A percentile compares a stretch with the other conserved stretches of the same genome.
Evolutionary conservation across 2,113 vertebrate species (phyloP).

Genomic region (Nannospalax galili): DNA sequence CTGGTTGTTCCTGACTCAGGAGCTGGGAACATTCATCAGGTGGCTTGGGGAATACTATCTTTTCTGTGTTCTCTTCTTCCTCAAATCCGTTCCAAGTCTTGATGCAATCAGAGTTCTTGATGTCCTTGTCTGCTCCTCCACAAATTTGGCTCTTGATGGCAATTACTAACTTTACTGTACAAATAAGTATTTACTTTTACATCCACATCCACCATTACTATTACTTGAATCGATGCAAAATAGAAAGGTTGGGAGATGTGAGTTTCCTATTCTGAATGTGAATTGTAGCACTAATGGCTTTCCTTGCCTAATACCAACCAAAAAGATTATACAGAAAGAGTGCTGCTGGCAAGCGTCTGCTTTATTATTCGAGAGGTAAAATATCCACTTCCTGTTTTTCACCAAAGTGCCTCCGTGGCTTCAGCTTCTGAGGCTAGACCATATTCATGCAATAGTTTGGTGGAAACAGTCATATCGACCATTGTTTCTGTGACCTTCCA

Average conservation of each 20-base stretch:
- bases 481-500: background rate
- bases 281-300: background rate
- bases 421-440: background rate
- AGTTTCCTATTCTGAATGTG: background rate
- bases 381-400: background rate
- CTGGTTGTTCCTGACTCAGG: accelerated
- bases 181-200: background rate
- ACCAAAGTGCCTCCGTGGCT: background rate
- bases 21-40: background rate
- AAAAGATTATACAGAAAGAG: background rate
- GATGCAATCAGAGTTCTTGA: background rate
- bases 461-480: background rate
- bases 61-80: background rate
- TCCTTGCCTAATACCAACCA: background rate
- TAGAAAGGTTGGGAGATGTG: background rate
- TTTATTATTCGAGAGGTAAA: background rate
- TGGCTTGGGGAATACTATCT: background rate
- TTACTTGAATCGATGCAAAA: background rate
- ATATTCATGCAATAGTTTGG: background rate
- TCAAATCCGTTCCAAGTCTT: background rate
- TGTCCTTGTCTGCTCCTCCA: background rate
- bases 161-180: background rate
- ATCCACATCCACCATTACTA: background rate
- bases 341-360: background rate
- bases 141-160: background rate